These are phyloP conservation scores for Borostomias antarcticus DNA, from an alignment of 2,797 vertebrate species.

Conservation along the genomic window DNA sequence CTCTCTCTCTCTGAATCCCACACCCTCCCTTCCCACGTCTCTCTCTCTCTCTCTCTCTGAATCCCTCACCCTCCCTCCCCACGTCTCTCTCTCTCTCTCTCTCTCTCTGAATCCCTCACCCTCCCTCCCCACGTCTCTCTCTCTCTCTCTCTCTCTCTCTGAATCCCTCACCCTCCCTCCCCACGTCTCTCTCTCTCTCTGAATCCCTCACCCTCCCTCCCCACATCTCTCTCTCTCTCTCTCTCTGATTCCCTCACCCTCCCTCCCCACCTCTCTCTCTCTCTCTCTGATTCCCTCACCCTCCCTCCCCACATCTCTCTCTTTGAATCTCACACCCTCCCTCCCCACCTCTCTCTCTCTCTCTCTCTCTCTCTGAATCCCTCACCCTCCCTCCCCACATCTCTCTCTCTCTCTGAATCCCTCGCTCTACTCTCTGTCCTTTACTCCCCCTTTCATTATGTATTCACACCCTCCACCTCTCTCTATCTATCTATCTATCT, in stretches of 20 bases:
- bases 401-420: conserved; percentile 39
- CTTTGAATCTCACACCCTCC: conserved; percentile 10
- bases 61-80: not conserved
- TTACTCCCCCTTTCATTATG: conserved; percentile 14
- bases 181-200: not conserved
- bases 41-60: conserved; percentile 35
- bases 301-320: conserved; percentile 11
- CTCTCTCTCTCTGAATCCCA: conserved; percentile 23
- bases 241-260: not conserved
- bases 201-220: conserved; percentile 18
- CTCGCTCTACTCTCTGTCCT: conserved; percentile 13
- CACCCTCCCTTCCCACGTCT: conserved; percentile 8
- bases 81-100: conserved; percentile 17
- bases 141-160: conserved; percentile 33
- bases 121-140: conserved; percentile 15
- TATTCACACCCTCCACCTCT: conserved; percentile 9
- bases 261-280: conserved; percentile 22
- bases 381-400: conserved; percentile 9
- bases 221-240: conserved; percentile 21
- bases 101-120: conserved; percentile 19
- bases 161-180: no score
- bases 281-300: not conserved
- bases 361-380: no score
- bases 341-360: conserved; percentile 19
- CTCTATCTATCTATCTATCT: conserved; percentile 28